Evolutionary conservation across 2,888 invertebrate genomes (phyloP).

Genomic region (Meteorus cinctellus): DNA sequence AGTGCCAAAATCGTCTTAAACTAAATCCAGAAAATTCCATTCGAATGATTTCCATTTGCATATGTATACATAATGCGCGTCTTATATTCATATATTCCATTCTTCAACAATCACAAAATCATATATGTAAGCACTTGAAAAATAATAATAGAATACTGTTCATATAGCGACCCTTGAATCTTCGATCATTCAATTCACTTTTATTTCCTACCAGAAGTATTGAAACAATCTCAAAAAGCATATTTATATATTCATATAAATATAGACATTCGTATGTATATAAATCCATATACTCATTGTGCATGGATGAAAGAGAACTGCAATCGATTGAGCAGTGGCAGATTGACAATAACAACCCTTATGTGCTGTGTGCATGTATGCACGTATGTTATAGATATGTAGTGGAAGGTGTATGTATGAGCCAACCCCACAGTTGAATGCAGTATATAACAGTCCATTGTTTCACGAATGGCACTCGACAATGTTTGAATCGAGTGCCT

Average conservation of each 20-base stretch:
- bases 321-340: constrained; percentile 17
- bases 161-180: no score
- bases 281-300: background rate
- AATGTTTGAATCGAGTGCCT: constrained; percentile 51
- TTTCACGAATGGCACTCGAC: constrained; percentile 55
- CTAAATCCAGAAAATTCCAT: no score
- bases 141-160: no score
- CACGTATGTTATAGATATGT: background rate
- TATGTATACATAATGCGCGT: no score
- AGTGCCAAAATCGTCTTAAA: no score
- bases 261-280: background rate
- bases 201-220: no score
- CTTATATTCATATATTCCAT: no score
- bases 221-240: no score
- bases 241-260: constrained; percentile 8
- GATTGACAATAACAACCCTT: constrained; percentile 1
- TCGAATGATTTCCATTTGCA: no score
- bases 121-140: no score
- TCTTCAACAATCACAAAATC: no score
- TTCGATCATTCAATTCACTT: no score
- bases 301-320: constrained; percentile 2
- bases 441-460: constrained; percentile 45
- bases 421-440: constrained; percentile 5
- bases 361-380: background rate
- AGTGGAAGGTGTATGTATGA: background rate